Evolutionary conservation across 2,888 invertebrate genomes (phyloP), one percentile per base, ranked within the genome.

Genomic region (Cantharis flavilabris): DNA sequence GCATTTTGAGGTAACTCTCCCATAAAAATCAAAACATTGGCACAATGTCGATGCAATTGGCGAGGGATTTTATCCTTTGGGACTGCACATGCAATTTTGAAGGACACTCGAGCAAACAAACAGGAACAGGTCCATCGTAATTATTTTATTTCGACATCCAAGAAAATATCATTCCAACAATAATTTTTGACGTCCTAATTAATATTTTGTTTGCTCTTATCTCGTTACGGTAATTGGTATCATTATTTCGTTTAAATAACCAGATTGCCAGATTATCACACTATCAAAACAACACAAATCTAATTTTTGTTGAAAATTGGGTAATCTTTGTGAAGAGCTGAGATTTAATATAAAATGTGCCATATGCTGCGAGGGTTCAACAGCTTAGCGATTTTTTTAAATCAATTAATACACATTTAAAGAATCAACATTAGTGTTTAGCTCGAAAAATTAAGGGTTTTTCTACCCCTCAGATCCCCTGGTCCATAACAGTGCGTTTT

Each of bases 11-110:
- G 83, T 83, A 85, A 86, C 85, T 87, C 87, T 87, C 87, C 87
- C 87, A 87, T 86, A 87, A 87, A 87, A 87, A 87, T 87, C 87
- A 87, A 86, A 87, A 87, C 87, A 86, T 85, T 84, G 86, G 84
- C 84, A 83, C 74, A 76, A 75, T 77, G 76, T 73, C 70, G 77
- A 16, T 10, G 62, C 76, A 75, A 79, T 73, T 76, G 75, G 72
- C 73, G 69, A 71, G 80, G 76, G 79, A 65, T 23, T 69, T 14
- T 70, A 16, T 75, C 81, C 79, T 80, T 69, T 16, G 79, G 79
- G 78, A 78, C 33, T 67, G 13, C 20, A 33, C 49, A 49, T 67
- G 18, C 65, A 23, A 23, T 67, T n/a, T 67, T 67, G 23, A 67
- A 67, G 23, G 26, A 67, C 65, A 23, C 65, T 67, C 26, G 13